Evolutionary conservation across 1,140 invertebrate species (phyloP).

Genomic region (Drosophila lacertosa): DNA sequence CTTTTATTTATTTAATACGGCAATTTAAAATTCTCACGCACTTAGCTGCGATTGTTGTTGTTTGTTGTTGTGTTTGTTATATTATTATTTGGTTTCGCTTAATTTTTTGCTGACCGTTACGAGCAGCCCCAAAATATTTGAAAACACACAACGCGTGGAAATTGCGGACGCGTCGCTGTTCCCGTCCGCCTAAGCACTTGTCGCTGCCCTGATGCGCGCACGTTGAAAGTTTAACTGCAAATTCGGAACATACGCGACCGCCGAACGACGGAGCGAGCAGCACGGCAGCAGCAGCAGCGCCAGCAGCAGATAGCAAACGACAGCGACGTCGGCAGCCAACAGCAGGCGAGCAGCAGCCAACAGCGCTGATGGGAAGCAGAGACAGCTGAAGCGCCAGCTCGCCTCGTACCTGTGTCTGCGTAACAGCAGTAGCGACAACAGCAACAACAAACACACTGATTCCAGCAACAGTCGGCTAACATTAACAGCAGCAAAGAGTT

Average conservation of each 20-base stretch:
- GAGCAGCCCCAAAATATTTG: constrained; percentile 26
- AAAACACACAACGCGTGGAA: constrained; percentile 47
- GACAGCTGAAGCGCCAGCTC: constrained; percentile 47
- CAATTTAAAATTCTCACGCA: constrained; percentile 34
- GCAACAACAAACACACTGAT: constrained; percentile 1
- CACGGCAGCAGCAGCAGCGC: constrained; percentile 16
- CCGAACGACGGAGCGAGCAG: constrained; percentile 15
- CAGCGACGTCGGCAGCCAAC: constrained; percentile 41
- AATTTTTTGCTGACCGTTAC: constrained; percentile 46
- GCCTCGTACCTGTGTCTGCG: constrained; percentile 59
- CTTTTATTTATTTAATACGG: constrained; percentile 32
- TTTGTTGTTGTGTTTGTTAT: constrained; percentile 3
- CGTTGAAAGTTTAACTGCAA: constrained; percentile 78
- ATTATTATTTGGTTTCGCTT: constrained; percentile 7
- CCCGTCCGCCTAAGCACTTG: constrained; percentile 72
- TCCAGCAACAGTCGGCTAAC: constrained; percentile 10
- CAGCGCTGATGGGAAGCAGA: constrained; percentile 38
- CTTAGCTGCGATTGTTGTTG: constrained; percentile 8
- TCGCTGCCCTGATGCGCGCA: constrained; percentile 65
- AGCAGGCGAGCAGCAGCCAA: constrained; percentile 45
- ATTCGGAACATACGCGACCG: constrained; percentile 54
- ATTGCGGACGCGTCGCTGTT: constrained; percentile 63
- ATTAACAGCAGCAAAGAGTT: constrained; percentile 39
- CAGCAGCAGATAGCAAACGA: constrained; percentile 42
- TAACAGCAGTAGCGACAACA: constrained; percentile 45